These are phyloP conservation scores for Metacarcinus magister DNA, from an alignment of 2,888 invertebrate species.

Conservation along the genomic window DNA sequence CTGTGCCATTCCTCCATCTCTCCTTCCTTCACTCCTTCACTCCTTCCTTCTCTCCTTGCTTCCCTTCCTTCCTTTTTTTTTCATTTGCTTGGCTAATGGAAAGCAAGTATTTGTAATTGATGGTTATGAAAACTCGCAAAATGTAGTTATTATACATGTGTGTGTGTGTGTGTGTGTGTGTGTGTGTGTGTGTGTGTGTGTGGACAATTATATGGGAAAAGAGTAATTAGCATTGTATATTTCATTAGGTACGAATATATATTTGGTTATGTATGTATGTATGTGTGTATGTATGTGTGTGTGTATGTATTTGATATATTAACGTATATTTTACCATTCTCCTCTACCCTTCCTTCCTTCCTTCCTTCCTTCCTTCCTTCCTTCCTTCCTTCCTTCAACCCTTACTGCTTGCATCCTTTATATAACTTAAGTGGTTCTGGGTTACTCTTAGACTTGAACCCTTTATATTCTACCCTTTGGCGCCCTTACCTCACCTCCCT, in stretches of 20 bases:
- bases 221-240: background rate
- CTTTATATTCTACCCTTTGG: background rate
- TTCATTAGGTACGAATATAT: background rate
- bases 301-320: background rate
- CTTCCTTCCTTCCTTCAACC: background rate
- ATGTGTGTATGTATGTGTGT: background rate
- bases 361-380: background rate
- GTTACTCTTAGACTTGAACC: background rate
- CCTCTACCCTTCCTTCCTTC: background rate
- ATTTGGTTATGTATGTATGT: background rate
- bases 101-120: background rate
- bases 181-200: constrained; percentile 34
- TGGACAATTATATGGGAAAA: background rate
- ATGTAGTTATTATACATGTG: background rate
- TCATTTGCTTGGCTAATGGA: background rate
- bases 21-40: background rate
- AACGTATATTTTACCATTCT: background rate
- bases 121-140: background rate
- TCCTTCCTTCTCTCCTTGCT: background rate
- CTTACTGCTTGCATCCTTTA: background rate
- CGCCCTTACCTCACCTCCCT: background rate
- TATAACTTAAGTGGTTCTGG: background rate
- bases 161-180: constrained; percentile 30
- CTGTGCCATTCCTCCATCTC: background rate
- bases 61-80: background rate